Conservation (phyloP, 2,797 vertebrate genomes). For the Dermochelys coriacea region DNA sequence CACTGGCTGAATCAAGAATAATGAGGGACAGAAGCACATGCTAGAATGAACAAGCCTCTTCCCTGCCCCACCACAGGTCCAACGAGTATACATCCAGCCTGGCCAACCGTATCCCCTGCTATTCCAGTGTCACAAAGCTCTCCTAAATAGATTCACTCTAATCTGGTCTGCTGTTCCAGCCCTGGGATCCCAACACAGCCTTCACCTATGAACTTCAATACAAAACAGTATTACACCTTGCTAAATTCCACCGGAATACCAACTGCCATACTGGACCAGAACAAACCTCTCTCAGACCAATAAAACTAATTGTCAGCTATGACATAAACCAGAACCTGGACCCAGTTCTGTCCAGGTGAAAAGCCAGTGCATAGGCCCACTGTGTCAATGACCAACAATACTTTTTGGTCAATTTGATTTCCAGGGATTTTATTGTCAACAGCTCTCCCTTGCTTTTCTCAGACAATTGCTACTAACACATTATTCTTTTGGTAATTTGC, state of each 20-base stretch:
- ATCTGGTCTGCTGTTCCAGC: background rate
- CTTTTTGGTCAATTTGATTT: background rate
- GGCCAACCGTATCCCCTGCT: background rate
- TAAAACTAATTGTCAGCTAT: background rate
- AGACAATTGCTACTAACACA: fast-evolving
- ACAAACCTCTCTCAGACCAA: background rate
- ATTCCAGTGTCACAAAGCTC: fast-evolving
- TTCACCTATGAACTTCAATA: background rate
- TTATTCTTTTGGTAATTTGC: background rate
- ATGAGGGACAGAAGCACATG: background rate
- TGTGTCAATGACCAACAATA: background rate
- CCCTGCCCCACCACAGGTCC: background rate
- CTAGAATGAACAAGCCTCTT: background rate
- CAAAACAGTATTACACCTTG: fast-evolving
- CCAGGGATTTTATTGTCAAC: background rate
- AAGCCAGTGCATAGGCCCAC: background rate
- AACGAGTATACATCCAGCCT: background rate
- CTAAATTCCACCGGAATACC: background rate
- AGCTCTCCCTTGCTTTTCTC: background rate
- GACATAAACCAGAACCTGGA: background rate
- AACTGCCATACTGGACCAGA: background rate
- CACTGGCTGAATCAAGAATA: background rate
- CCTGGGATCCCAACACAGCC: background rate
- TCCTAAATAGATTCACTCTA: fast-evolving
- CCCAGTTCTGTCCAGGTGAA: fast-evolving